A percentile compares a stretch with the other conserved stretches of the same genome.
phyloP scores from a whole-genome alignment of 2,113 vertebrate genomes.

The Steatornis caripensis region DNA sequence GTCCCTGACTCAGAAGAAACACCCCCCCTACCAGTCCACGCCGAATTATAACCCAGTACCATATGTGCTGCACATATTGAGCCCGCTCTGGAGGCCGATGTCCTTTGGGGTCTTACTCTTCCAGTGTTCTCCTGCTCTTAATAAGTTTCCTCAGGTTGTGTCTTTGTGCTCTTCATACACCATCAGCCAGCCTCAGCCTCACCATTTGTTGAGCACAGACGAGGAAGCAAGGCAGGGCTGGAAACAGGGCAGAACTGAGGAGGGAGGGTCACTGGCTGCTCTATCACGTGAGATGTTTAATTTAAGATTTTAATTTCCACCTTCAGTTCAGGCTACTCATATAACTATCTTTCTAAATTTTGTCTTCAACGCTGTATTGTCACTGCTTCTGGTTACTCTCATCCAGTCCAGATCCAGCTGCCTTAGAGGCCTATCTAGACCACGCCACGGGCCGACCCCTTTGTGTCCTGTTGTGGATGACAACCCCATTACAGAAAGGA shows the following conservation, averaged over 20 bases:
- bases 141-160: neutral
- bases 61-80: neutral
- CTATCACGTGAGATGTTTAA: neutral
- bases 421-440: neutral
- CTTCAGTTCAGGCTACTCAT: neutral
- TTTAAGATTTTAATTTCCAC: neutral
- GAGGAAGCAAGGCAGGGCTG: neutral
- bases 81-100: neutral
- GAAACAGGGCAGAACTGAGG: neutral
- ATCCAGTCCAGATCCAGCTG: neutral
- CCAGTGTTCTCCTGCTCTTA: neutral
- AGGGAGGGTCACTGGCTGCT: neutral
- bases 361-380: neutral
- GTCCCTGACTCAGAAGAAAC: conserved; percentile 20
- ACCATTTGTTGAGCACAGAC: neutral
- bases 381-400: neutral
- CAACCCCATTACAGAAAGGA: neutral
- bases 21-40: neutral
- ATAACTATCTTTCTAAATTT: neutral
- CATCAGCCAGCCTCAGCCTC: neutral
- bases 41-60: neutral
- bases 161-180: neutral
- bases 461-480: fast-evolving
- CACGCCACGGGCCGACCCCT: neutral
- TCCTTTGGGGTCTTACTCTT: neutral